A percentile compares a stretch with the other conserved stretches of the same genome.
Evolutionary conservation across 2,888 invertebrate genomes (phyloP).

Genomic region (Cheilosia vernalis): DNA sequence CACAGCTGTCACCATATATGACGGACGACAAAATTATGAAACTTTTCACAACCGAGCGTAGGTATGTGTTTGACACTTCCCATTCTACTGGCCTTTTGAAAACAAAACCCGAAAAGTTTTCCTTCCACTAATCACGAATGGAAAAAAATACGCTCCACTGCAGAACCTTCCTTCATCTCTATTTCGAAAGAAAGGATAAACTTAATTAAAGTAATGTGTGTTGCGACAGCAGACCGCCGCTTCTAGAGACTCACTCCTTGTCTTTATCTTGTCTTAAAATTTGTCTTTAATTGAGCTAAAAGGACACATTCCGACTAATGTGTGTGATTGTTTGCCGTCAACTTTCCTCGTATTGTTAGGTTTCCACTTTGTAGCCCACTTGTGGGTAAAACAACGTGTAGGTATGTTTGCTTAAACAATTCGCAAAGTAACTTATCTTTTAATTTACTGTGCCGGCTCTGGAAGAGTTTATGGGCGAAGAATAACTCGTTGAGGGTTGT

Average conservation of each 20-base stretch:
- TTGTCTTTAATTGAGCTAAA: neutral
- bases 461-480: neutral
- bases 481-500: conserved; percentile 14
- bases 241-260: neutral
- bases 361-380: conserved; percentile 3
- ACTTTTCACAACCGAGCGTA: too few relatives aligned
- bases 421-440: conserved; percentile 57
- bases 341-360: conserved; percentile 7
- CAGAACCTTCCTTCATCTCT: neutral
- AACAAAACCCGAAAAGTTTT: too few relatives aligned
- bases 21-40: too few relatives aligned
- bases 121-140: too few relatives aligned
- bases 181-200: neutral
- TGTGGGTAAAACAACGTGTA: neutral
- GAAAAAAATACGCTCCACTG: neutral
- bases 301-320: neutral
- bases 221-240: neutral
- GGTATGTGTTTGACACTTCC: too few relatives aligned
- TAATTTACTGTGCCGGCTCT: conserved; percentile 19
- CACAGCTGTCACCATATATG: too few relatives aligned
- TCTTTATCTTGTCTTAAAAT: conserved; percentile 35
- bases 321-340: neutral
- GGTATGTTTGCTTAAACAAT: conserved; percentile 56
- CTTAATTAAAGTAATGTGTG: conserved; percentile 4
- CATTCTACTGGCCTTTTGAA: too few relatives aligned